Evolutionary conservation across 1,140 invertebrate genomes (phyloP).

Genomic region (Nymphalis io): DNA sequence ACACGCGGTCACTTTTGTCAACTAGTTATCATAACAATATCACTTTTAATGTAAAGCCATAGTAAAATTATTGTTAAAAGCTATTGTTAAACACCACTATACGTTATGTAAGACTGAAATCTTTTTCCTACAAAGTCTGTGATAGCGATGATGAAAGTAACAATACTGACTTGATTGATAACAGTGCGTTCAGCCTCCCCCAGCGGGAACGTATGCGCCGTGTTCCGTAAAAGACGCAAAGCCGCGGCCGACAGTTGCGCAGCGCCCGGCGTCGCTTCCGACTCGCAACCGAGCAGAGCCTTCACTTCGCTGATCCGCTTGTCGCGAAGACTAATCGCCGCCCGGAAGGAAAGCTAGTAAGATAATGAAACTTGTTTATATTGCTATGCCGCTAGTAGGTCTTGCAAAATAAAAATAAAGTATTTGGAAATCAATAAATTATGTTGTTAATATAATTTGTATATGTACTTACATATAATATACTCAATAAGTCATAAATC

Average conservation of each 20-base stretch:
- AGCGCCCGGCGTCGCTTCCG: slow-evolving; percentile 51
- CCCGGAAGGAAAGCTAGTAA: slow-evolving; percentile 83
- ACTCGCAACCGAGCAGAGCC: slow-evolving; percentile 78
- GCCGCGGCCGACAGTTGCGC: slow-evolving; percentile 74
- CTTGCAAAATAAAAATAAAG: not conserved
- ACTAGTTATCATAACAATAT: no score
- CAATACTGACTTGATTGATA: slow-evolving; percentile 77
- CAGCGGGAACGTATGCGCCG: slow-evolving; percentile 81
- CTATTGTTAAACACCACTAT: no score
- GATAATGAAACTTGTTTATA: not conserved
- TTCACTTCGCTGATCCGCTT: slow-evolving; percentile 82
- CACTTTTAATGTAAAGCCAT: no score
- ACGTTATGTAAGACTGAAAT: no score
- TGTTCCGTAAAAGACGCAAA: slow-evolving; percentile 76
- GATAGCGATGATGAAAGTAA: no score
- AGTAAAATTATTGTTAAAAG: no score
- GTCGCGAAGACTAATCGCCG: slow-evolving; percentile 83
- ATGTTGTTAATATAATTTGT: no score
- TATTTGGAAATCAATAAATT: not conserved
- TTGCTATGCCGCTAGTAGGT: not conserved
- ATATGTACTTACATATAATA: no score
- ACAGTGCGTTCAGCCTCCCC: slow-evolving; percentile 84
- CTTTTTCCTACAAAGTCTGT: no score
- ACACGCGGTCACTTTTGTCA: no score
- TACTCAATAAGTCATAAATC: no score